phyloP scores from a whole-genome alignment of 2,888 invertebrate species.

The Aphrophora alni region DNA sequence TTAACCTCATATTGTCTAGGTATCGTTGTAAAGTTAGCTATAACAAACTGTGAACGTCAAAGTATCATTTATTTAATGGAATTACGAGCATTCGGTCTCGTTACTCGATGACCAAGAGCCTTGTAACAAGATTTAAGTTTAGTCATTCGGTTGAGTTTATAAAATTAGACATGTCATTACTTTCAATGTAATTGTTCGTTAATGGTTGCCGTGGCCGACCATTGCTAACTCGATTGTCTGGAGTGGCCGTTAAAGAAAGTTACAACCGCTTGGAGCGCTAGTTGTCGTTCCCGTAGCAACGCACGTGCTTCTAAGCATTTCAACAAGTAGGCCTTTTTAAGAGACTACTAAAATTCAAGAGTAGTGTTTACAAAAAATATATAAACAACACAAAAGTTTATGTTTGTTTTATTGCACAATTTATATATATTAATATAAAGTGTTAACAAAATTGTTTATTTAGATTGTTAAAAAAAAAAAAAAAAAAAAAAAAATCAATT shows the following conservation, averaged over 20 bases:
- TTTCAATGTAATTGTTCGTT: neutral
- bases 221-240: neutral
- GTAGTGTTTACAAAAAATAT: too few species aligned
- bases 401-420: neutral
- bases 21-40: too few species aligned
- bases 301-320: neutral
- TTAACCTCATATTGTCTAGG: too few species aligned
- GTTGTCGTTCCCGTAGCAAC: neutral
- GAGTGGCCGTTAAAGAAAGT: neutral
- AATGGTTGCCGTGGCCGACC: neutral
- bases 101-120: too few species aligned
- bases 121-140: neutral
- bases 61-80: too few species aligned
- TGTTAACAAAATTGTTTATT: too few species aligned
- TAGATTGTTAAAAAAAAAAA: too few species aligned
- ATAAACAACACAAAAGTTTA: neutral
- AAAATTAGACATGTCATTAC: neutral
- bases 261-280: neutral
- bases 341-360: neutral
- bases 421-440: too few species aligned
- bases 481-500: too few species aligned
- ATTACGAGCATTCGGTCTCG: too few species aligned
- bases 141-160: neutral
- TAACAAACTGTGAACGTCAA: too few species aligned
- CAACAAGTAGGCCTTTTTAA: neutral